Evolutionary conservation across 2,888 invertebrate species (phyloP).

Genomic region (Schizotus pectinicornis): DNA sequence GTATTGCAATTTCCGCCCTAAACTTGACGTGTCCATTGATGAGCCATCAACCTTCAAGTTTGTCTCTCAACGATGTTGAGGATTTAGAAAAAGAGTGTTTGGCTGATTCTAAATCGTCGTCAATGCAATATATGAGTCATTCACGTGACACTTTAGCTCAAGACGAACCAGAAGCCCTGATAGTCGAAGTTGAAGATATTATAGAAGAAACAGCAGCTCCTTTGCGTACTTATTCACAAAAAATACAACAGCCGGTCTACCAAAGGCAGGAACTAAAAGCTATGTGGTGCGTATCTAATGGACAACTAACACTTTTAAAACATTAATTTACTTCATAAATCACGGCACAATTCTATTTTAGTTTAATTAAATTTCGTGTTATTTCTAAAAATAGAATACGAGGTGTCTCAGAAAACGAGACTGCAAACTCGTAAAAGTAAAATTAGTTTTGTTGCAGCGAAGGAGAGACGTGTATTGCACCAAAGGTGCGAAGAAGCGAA

Average conservation of each 20-base stretch:
- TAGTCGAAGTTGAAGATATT: conserved; percentile 82
- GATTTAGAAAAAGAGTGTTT: conserved; percentile 64
- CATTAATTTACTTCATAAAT: too few species aligned
- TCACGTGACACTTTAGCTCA: conserved; percentile 38
- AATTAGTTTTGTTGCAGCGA: conserved; percentile 47
- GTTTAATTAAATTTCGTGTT: too few species aligned
- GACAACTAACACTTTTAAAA: too few species aligned
- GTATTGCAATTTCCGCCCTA: conserved; percentile 63
- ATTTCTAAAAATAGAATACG: not conserved
- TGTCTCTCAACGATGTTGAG: conserved; percentile 76
- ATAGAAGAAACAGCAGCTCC: conserved; percentile 81
- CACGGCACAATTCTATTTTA: too few species aligned
- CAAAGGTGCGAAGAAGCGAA: conserved; percentile 53
- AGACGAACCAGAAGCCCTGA: conserved; percentile 73
- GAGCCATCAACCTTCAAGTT: conserved; percentile 74
- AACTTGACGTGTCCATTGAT: conserved; percentile 59
- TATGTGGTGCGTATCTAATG: conserved; percentile 56
- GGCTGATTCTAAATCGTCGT: conserved; percentile 49
- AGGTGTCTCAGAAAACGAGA: not conserved
- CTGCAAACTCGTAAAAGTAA: not conserved
- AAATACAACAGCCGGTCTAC: conserved; percentile 78
- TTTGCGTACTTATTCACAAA: conserved; percentile 69
- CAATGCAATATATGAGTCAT: conserved; percentile 36
- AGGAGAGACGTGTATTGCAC: conserved; percentile 52
- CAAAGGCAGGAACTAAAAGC: conserved; percentile 68